Conservation (phyloP, 2,113 vertebrate genomes). For the Amazona guildingii region DNA sequence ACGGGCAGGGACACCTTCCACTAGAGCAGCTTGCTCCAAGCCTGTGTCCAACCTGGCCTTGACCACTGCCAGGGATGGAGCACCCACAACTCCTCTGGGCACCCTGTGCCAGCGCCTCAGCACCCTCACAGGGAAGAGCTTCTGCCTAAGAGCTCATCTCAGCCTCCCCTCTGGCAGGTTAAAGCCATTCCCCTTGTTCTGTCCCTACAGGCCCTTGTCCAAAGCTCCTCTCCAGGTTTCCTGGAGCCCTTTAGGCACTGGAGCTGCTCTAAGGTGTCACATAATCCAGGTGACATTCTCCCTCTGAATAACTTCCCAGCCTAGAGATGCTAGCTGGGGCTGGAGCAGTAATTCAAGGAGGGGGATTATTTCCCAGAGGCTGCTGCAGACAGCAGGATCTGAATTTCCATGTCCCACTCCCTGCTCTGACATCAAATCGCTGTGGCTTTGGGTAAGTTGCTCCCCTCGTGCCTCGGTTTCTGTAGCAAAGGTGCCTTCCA, state of each 20-base stretch:
- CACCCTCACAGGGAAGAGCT: too few species aligned
- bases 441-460: fast-evolving
- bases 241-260: not conserved
- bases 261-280: not conserved
- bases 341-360: not conserved
- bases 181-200: too few species aligned
- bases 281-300: not conserved
- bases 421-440: not conserved
- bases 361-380: not conserved
- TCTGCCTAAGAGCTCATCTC: too few species aligned
- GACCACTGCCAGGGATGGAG: too few species aligned
- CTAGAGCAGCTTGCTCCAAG: not conserved
- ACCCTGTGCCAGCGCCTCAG: too few species aligned
- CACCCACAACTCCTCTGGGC: too few species aligned
- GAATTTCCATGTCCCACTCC: not conserved
- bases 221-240: not conserved
- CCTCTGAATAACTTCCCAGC: too few species aligned
- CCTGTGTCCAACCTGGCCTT: too few species aligned
- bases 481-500: fast-evolving
- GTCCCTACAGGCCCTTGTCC: not conserved
- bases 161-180: too few species aligned
- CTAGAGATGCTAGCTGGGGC: too few species aligned
- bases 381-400: not conserved
- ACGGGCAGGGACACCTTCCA: not conserved
- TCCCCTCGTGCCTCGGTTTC: not conserved